A percentile compares a stretch with the other conserved stretches of the same genome.
phyloP scores from a whole-genome alignment of 2,888 invertebrate genomes.

The Scaptomyza flava region DNA sequence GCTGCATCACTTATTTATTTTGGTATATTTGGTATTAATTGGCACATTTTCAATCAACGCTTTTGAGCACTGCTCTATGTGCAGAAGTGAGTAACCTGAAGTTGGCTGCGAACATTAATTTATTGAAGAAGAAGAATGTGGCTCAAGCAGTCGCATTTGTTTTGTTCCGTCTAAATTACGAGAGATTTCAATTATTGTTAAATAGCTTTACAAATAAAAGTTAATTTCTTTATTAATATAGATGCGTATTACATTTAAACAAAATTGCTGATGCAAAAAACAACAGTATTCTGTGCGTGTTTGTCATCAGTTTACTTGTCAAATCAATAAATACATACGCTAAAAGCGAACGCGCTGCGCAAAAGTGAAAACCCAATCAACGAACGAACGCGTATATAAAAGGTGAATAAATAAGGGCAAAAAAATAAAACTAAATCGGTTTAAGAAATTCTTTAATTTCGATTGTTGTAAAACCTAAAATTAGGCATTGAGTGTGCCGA shows the following conservation, averaged over 20 bases:
- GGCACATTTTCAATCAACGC: slow-evolving; percentile 20
- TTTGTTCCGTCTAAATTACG: slow-evolving; percentile 52
- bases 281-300: slow-evolving; percentile 64
- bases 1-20: background rate
- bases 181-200: slow-evolving; percentile 15
- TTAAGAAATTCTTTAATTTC: slow-evolving; percentile 42
- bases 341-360: slow-evolving; percentile 63
- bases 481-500: slow-evolving; percentile 51
- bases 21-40: slow-evolving; percentile 11
- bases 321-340: slow-evolving; percentile 68
- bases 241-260: slow-evolving; percentile 20
- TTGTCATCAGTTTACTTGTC: slow-evolving; percentile 55
- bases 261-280: slow-evolving; percentile 35
- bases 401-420: slow-evolving; percentile 68
- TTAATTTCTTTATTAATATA: slow-evolving; percentile 30
- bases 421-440: slow-evolving; percentile 43
- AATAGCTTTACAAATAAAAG: slow-evolving; percentile 19
- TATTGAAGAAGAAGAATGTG: slow-evolving; percentile 56
- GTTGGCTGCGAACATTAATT: slow-evolving; percentile 27
- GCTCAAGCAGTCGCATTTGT: slow-evolving; percentile 60
- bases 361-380: slow-evolving; percentile 70
- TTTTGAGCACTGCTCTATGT: background rate
- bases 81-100: slow-evolving; percentile 21
- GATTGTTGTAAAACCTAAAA: slow-evolving; percentile 53
- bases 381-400: slow-evolving; percentile 58